A percentile compares a stretch with the other conserved stretches of the same genome.
Evolutionary conservation across 2,113 vertebrate genomes (phyloP).

Genomic region (Labeo catla): DNA sequence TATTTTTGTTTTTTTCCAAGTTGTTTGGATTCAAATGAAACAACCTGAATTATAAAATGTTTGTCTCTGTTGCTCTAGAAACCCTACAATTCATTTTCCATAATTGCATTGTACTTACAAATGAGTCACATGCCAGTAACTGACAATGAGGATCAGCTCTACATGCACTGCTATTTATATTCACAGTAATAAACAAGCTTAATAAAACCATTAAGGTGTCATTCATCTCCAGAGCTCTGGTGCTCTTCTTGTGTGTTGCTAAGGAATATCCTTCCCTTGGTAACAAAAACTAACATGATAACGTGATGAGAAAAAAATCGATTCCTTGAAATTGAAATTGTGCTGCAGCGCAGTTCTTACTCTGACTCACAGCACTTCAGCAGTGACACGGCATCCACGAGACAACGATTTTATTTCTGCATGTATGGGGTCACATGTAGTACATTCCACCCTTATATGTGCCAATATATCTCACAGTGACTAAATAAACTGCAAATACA

Average conservation of each 20-base stretch:
- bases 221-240: slow-evolving; percentile 20
- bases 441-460: background rate
- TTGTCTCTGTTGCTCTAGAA: background rate
- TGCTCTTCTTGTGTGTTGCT: slow-evolving; percentile 24
- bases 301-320: background rate
- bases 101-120: background rate
- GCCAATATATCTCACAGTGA: background rate
- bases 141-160: slow-evolving; percentile 1
- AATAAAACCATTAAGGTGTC: slow-evolving; percentile 37
- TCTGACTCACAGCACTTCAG: background rate
- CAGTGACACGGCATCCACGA: background rate
- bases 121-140: slow-evolving; percentile 16
- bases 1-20: background rate
- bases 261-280: slow-evolving; percentile 40
- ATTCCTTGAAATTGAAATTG: background rate
- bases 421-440: background rate
- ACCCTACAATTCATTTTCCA: background rate
- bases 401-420: background rate
- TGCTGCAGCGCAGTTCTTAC: background rate
- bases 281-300: slow-evolving; percentile 42
- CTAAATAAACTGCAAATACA: background rate
- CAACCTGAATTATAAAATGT: background rate
- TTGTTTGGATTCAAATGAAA: background rate
- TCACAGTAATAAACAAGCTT: slow-evolving; percentile 33
- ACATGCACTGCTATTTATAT: slow-evolving; percentile 10